These are phyloP conservation scores for Achlya flavicornis DNA, from an alignment of 2,888 invertebrate species.

Conservation along the genomic window DNA sequence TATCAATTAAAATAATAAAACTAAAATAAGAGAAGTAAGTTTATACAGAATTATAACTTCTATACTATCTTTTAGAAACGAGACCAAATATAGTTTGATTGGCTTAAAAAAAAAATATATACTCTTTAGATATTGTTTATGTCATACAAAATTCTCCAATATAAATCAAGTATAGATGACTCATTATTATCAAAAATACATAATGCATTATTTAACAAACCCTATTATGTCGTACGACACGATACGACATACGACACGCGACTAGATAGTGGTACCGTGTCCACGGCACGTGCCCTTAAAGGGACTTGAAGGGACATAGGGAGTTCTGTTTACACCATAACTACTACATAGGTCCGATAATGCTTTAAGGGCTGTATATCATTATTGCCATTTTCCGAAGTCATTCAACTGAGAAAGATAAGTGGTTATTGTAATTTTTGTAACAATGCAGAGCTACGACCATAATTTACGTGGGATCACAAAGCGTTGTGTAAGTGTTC, in stretches of 20 bases:
- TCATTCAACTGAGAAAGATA: background rate
- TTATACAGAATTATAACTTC: too few relatives aligned
- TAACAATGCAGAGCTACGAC: background rate
- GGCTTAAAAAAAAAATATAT: too few relatives aligned
- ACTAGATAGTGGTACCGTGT: constrained; percentile 44
- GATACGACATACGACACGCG: constrained; percentile 34
- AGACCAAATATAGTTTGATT: too few relatives aligned
- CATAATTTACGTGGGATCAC: too few relatives aligned
- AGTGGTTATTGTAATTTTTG: background rate
- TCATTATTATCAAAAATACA: constrained; percentile 3
- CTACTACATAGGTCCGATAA: constrained; percentile 18
- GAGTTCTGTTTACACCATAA: constrained; percentile 43
- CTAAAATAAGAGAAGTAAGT: too few relatives aligned
- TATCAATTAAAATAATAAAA: too few relatives aligned
- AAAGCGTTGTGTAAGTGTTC: too few relatives aligned
- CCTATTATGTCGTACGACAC: constrained; percentile 8
- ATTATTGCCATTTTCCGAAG: background rate
- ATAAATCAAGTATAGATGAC: background rate
- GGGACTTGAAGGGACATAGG: constrained; percentile 31
- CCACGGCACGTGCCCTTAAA: constrained; percentile 43
- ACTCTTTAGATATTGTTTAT: too few relatives aligned
- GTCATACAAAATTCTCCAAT: background rate
- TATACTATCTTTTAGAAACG: too few relatives aligned
- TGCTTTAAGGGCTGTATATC: background rate
- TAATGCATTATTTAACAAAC: background rate